A percentile compares a stretch with the other conserved stretches of the same genome.
Conservation (phyloP, 2,113 vertebrate genomes). For the Peromyscus leucopus region DNA sequence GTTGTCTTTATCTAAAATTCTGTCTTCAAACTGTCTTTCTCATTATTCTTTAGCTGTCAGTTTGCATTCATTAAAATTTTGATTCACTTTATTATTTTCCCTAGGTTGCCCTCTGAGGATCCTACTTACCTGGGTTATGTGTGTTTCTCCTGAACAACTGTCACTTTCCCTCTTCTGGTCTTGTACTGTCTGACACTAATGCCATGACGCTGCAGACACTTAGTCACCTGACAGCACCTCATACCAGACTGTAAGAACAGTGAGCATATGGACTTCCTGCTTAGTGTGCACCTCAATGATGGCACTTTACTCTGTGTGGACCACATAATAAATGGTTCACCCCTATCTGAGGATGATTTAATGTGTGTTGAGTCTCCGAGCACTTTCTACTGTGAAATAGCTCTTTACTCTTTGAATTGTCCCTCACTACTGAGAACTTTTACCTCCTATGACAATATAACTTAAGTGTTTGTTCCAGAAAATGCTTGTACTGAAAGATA, state of each 20-base stretch:
- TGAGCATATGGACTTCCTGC: background rate
- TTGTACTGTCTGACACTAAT: background rate
- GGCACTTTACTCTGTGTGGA: background rate
- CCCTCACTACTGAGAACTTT: background rate
- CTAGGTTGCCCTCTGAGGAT: background rate
- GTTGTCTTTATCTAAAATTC: background rate
- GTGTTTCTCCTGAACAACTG: background rate
- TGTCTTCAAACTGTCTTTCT: background rate
- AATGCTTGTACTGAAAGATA: background rate
- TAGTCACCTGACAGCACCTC: background rate
- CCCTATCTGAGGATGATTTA: background rate
- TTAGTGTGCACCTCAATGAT: background rate
- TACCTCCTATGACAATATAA: background rate
- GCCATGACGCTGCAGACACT: background rate
- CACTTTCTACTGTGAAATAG: background rate
- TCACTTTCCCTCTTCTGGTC: background rate
- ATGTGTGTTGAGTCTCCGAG: background rate
- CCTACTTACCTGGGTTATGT: background rate
- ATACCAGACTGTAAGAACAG: background rate
- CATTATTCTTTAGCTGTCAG: background rate
- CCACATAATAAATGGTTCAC: background rate
- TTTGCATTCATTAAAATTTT: background rate
- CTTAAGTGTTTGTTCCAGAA: slow-evolving; percentile 13
- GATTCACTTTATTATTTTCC: background rate
- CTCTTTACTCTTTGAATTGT: background rate